phyloP scores from a whole-genome alignment of 2,888 invertebrate species.

The Lithodes maja region DNA sequence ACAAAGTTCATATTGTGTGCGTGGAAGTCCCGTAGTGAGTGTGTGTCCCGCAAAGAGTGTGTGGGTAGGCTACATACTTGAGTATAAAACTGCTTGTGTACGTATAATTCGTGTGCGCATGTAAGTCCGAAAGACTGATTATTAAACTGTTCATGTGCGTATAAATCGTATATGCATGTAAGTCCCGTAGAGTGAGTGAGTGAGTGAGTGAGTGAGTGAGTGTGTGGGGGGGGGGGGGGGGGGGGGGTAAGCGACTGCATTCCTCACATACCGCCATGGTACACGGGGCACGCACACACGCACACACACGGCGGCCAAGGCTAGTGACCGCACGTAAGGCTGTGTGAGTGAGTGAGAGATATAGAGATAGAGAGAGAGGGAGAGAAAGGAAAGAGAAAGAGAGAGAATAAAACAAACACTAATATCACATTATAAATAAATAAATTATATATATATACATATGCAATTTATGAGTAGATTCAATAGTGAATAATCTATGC shows the following conservation, averaged over 20 bases:
- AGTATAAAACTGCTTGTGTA: no score
- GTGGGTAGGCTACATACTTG: no score
- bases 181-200: constrained; percentile 35
- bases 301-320: constrained; percentile 18
- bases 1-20: no score
- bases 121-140: no score
- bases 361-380: background rate
- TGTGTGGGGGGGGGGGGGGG: no score
- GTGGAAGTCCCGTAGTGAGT: no score
- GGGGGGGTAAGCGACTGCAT: constrained; percentile 21
- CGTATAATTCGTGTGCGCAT: no score
- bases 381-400: background rate
- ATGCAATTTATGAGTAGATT: no score
- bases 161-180: background rate
- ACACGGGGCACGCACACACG: constrained; percentile 42
- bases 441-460: no score
- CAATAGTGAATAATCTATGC: no score
- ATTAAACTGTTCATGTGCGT: background rate
- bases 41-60: no score
- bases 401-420: background rate
- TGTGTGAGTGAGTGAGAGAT: background rate
- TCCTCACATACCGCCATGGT: constrained; percentile 44
- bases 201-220: background rate
- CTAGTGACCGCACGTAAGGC: background rate
- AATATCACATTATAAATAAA: no score